These are phyloP conservation scores for Pseudotriccus pelzelni DNA, from an alignment of 2,797 vertebrate species.

Conservation along the genomic window DNA sequence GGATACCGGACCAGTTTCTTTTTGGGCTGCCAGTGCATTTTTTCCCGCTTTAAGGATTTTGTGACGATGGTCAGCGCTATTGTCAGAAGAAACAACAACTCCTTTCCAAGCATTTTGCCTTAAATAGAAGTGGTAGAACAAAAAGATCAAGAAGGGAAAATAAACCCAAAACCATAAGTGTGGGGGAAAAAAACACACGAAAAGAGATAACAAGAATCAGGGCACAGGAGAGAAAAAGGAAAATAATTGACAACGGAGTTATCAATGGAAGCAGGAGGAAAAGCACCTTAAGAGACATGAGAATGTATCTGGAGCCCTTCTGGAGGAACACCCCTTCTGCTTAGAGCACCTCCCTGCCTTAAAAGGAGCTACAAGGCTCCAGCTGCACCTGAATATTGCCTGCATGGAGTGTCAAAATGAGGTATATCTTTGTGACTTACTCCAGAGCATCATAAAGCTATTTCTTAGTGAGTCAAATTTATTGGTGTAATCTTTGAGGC, in stretches of 20 bases:
- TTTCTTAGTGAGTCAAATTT: not conserved
- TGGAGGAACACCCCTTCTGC: not conserved
- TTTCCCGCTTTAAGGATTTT: not conserved
- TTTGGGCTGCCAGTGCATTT: not conserved
- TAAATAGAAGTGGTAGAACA: not conserved
- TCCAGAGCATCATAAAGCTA: not conserved
- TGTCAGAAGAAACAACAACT: not conserved
- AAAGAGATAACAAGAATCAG: not conserved
- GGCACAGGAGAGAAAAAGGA: not conserved
- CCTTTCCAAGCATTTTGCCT: not conserved
- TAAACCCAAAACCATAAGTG: not conserved
- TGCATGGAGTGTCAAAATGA: not conserved
- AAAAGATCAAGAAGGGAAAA: not conserved
- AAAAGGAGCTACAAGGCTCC: not conserved
- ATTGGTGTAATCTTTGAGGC: not conserved
- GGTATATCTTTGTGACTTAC: not conserved
- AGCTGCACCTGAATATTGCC: not conserved
- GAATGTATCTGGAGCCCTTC: not conserved
- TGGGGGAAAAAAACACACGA: rapidly evolving
- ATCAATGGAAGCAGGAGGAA: not conserved
- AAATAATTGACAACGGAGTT: not conserved
- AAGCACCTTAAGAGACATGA: not conserved
- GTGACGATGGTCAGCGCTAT: not conserved
- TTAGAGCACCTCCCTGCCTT: not conserved
- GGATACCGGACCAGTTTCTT: not conserved